These are phyloP conservation scores for Trichonephila clavata DNA, from an alignment of 1,140 invertebrate species.

Conservation along the genomic window DNA sequence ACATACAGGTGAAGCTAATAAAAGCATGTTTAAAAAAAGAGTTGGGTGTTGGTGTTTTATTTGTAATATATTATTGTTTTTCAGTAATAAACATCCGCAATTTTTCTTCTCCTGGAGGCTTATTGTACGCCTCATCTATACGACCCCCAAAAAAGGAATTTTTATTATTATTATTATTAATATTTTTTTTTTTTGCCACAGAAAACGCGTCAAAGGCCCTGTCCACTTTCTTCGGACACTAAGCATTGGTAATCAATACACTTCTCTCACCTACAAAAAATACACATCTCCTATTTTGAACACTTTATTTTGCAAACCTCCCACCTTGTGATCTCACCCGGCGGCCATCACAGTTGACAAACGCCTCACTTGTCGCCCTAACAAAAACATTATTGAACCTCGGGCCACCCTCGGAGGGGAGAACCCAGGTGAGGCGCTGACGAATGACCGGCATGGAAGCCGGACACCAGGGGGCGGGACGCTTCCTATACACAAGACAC, in stretches of 20 bases:
- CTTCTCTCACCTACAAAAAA: background rate
- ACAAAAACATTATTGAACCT: slow-evolving; percentile 62
- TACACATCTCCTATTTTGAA: slow-evolving; percentile 44
- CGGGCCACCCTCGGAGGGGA: slow-evolving; percentile 9
- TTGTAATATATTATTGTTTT: too few species aligned
- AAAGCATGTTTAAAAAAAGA: too few species aligned
- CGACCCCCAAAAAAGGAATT: too few species aligned
- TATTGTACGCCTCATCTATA: too few species aligned
- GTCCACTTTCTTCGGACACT: background rate
- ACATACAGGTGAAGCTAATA: too few species aligned
- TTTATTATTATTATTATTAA: too few species aligned
- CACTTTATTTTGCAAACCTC: slow-evolving; percentile 62
- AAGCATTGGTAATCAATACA: background rate
- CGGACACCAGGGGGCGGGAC: slow-evolving; percentile 62
- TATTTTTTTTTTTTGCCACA: background rate
- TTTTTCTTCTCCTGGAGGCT: too few species aligned
- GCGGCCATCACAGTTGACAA: slow-evolving; percentile 70
- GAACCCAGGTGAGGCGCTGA: slow-evolving; percentile 65
- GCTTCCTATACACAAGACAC: slow-evolving; percentile 1
- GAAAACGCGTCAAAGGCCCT: background rate
- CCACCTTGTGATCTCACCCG: background rate
- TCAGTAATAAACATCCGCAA: too few species aligned
- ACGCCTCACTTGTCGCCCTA: background rate
- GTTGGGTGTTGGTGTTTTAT: too few species aligned
- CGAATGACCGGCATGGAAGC: slow-evolving; percentile 56